Evolutionary conservation across 2,888 invertebrate genomes (phyloP), one percentile per base, ranked within the genome.

Genomic region (Limnephilus rhombicus): DNA sequence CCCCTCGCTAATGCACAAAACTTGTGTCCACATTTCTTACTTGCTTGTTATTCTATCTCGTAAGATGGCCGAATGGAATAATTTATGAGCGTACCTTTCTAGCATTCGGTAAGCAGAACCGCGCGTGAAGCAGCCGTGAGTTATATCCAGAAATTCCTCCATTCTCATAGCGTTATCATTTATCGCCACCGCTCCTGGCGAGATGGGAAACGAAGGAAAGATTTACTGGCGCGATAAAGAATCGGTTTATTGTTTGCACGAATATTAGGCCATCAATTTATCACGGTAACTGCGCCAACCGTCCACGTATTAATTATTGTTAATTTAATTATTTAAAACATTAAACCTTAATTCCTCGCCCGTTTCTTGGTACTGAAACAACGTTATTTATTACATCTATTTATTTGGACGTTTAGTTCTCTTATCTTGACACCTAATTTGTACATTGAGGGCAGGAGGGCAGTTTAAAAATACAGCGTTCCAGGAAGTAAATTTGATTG

Each of bases 191-290:
- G 29, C 45, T 29, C 86, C 45, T 29, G 86, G 86, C n/a, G 29
- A 45, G 86, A 83, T 83, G 86, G 86, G 45, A 45, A 86, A 24
- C 41, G 49, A 49, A 86, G 49, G 29, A 86, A 45, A 45, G 86
- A 86, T 86, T 86, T 86, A 86, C 83, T 37, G 37, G 83, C 24
- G 83, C 83, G 83, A 83, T 83, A 83, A 83, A 83, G 83, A 83
- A 83, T 83, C 83, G 83, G 34, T 83, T 83, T 83, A 83, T 68
- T 68, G 68, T 68, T 68, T 68, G 68, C 68, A 68, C 68, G 68
- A 68, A 68, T 68, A 68, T 83, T 83, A 83, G 34, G 83, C 83
- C 18, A 34, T 34, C 83, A 83, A 83, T 83, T 83, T 83, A 83
- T 83, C 83, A 83, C 18, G 37, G 83, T 37, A 37, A 68, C 68